A percentile compares a stretch with the other conserved stretches of the same genome.
These are phyloP conservation scores for Scelioninae gen. 1 DNA, from an alignment of 2,888 invertebrate genomes.

Conservation along the genomic window DNA sequence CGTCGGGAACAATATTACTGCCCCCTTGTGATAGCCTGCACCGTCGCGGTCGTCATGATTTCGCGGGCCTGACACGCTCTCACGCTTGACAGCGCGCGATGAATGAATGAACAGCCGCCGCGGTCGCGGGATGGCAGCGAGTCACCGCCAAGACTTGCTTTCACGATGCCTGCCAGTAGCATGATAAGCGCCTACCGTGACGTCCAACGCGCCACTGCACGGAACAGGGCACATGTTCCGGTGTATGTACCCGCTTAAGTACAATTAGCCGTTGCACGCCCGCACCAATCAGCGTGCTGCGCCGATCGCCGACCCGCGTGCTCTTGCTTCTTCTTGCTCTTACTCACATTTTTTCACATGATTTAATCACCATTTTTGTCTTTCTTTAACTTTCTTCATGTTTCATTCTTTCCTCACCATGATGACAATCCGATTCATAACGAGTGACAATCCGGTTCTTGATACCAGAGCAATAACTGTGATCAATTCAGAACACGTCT, in stretches of 20 bases:
- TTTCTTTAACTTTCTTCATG: not conserved
- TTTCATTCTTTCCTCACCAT: not conserved
- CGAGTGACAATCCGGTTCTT: no score
- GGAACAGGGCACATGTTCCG: slow-evolving; percentile 70
- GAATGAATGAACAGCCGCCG: slow-evolving; percentile 38
- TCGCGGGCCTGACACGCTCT: slow-evolving; percentile 46
- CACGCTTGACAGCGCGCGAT: slow-evolving; percentile 41
- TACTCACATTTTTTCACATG: not conserved
- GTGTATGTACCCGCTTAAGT: slow-evolving; percentile 62
- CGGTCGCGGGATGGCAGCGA: slow-evolving; percentile 41
- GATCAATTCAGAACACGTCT: slow-evolving; percentile 31
- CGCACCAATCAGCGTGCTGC: slow-evolving; percentile 36
- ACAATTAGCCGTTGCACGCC: slow-evolving; percentile 24
- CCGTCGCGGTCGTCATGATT: slow-evolving; percentile 39
- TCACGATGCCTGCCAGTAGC: slow-evolving; percentile 61
- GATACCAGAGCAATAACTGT: not conserved
- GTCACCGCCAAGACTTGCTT: slow-evolving; percentile 40
- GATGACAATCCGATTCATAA: no score
- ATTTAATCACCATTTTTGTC: no score
- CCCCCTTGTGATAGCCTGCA: slow-evolving; percentile 30
- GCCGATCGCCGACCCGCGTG: slow-evolving; percentile 33
- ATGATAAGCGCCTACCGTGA: slow-evolving; percentile 57
- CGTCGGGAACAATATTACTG: slow-evolving; percentile 22
- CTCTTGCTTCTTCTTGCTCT: not conserved
- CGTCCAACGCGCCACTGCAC: slow-evolving; percentile 65